Evolutionary conservation across 2,888 invertebrate genomes (phyloP).

Genomic region (Tachystola acroxantha): DNA sequence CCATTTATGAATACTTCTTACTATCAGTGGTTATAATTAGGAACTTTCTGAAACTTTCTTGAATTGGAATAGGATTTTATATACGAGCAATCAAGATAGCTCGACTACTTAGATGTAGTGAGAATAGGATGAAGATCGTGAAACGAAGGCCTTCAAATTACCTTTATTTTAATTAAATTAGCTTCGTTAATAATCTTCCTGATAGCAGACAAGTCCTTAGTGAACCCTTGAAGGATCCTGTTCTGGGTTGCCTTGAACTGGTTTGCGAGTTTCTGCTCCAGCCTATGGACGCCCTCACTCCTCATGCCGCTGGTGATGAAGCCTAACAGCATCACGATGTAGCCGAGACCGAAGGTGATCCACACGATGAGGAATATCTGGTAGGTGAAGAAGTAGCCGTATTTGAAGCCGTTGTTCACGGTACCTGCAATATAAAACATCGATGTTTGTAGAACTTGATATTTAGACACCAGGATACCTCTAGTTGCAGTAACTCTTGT

Average conservation of each 20-base stretch:
- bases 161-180: conserved; percentile 89
- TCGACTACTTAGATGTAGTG: too few species aligned
- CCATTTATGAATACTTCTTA: too few species aligned
- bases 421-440: conserved; percentile 54
- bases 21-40: too few species aligned
- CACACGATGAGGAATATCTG: conserved; percentile 90
- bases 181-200: conserved; percentile 88
- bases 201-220: conserved; percentile 85
- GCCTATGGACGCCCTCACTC: conserved; percentile 84
- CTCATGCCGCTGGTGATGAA: conserved; percentile 88
- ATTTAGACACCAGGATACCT: too few species aligned
- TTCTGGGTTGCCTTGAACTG: conserved; percentile 89
- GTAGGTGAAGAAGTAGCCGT: conserved; percentile 84
- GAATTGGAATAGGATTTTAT: too few species aligned
- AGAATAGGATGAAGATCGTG: too few species aligned
- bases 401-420: conserved; percentile 67
- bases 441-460: too few species aligned
- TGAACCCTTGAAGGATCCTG: conserved; percentile 86
- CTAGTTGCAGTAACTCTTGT: too few species aligned
- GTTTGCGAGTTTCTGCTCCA: conserved; percentile 87
- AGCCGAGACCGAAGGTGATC: conserved; percentile 95
- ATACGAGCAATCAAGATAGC: too few species aligned
- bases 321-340: conserved; percentile 92
- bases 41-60: too few species aligned
- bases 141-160: too few species aligned